These are phyloP conservation scores for Lepidochrysops patricia DNA, from an alignment of 2,888 invertebrate species.

Conservation along the genomic window DNA sequence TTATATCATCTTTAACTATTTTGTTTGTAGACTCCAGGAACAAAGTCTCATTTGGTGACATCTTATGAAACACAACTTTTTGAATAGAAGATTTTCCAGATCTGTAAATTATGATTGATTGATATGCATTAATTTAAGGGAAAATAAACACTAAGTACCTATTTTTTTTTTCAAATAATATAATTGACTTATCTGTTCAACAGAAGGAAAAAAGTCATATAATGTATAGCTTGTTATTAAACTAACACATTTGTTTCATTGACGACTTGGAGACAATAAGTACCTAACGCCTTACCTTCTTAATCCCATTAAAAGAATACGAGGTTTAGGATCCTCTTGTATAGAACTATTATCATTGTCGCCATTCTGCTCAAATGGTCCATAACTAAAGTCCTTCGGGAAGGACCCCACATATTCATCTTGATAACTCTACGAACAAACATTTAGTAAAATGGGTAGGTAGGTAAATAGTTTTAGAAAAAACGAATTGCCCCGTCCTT, in stretches of 20 bases:
- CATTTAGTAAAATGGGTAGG: background rate
- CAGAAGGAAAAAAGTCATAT: no score
- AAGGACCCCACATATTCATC: slow-evolving; percentile 80
- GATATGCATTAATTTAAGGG: no score
- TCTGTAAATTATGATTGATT: slow-evolving; percentile 73
- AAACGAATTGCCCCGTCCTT: background rate
- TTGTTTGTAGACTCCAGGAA: slow-evolving; percentile 99
- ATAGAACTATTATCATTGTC: slow-evolving; percentile 76
- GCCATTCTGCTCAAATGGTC: slow-evolving; percentile 87
- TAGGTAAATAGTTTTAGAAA: background rate
- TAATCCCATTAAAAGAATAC: slow-evolving; percentile 95
- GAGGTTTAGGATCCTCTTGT: slow-evolving; percentile 88
- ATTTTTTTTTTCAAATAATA: no score
- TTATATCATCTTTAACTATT: slow-evolving; percentile 98
- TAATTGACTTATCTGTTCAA: no score
- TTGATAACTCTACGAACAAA: slow-evolving; percentile 60
- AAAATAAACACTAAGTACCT: no score
- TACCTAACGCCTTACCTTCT: slow-evolving; percentile 79
- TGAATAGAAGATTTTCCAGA: slow-evolving; percentile 99
- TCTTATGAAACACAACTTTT: slow-evolving; percentile 99
- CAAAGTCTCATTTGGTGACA: slow-evolving; percentile 99
- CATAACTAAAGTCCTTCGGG: slow-evolving; percentile 95
- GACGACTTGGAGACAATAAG: background rate
- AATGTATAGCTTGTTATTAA: no score
- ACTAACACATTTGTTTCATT: no score